These are phyloP conservation scores for Sarcophilus harrisii DNA, from an alignment of 2,797 vertebrate species.

Conservation along the genomic window DNA sequence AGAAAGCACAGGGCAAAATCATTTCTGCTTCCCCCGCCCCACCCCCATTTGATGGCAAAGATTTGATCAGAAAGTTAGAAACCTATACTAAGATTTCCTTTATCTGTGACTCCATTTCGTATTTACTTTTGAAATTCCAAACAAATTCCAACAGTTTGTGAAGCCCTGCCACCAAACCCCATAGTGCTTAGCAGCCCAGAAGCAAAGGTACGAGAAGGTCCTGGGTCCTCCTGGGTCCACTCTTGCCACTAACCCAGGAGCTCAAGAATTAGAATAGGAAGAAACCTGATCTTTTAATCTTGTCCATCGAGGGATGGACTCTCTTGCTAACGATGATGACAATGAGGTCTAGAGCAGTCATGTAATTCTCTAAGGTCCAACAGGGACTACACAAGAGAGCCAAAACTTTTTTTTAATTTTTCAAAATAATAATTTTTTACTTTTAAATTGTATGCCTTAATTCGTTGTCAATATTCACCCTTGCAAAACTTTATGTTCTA, in stretches of 20 bases:
- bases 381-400: neutral
- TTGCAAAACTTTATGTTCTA: no score
- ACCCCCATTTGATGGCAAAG: slow-evolving; percentile 28
- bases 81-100: neutral
- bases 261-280: neutral
- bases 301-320: neutral
- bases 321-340: neutral
- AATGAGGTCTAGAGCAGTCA: neutral
- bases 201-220: neutral
- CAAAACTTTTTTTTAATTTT: no score
- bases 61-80: slow-evolving; percentile 50
- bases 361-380: neutral
- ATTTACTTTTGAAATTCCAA: slow-evolving; percentile 43
- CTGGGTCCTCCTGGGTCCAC: neutral
- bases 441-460: no score
- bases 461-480: no score
- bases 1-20: slow-evolving; percentile 67
- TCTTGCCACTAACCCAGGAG: neutral
- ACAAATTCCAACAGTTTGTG: slow-evolving; percentile 7
- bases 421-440: no score
- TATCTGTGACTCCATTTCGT: slow-evolving; percentile 29
- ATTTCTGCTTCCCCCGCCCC: neutral
- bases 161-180: neutral
- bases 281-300: neutral
- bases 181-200: neutral